Evolutionary conservation across 2,113 vertebrate species (phyloP).

Genomic region (Scomber colias): DNA sequence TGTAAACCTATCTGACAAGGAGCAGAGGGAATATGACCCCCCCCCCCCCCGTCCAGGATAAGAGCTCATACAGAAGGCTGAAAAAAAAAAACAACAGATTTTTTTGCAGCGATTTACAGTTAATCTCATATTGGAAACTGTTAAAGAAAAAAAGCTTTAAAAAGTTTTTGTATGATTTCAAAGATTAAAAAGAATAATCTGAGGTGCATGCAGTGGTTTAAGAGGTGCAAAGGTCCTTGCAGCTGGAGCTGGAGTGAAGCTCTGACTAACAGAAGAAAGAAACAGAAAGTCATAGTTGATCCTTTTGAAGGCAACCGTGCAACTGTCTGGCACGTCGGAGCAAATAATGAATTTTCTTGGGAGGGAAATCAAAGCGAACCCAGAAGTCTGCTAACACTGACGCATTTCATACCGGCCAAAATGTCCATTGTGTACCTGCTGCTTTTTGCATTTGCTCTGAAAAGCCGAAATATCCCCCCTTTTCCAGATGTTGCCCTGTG

Average conservation of each 20-base stretch:
- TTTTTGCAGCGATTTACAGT: slow-evolving; percentile 50
- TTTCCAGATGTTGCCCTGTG: slow-evolving; percentile 80
- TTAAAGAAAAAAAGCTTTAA: background rate
- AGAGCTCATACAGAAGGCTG: slow-evolving; percentile 16
- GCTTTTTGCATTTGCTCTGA: slow-evolving; percentile 80
- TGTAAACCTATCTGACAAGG: slow-evolving; percentile 51
- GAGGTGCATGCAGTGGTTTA: slow-evolving; percentile 25
- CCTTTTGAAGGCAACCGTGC: slow-evolving; percentile 51
- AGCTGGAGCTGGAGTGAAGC: background rate
- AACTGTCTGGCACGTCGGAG: slow-evolving; percentile 55
- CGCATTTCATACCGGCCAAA: slow-evolving; percentile 69
- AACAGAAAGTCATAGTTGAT: slow-evolving; percentile 55
- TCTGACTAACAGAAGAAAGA: slow-evolving; percentile 42
- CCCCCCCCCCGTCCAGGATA: slow-evolving; percentile 19
- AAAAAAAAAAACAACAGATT: slow-evolving; percentile 58
- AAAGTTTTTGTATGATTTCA: slow-evolving; percentile 15
- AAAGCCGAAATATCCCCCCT: slow-evolving; percentile 60
- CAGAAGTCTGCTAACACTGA: slow-evolving; percentile 66
- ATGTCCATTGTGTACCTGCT: slow-evolving; percentile 80
- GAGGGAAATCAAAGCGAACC: slow-evolving; percentile 67
- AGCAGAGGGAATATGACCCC: slow-evolving; percentile 53
- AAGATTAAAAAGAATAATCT: slow-evolving; percentile 16
- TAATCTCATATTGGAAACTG: slow-evolving; percentile 36
- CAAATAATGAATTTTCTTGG: slow-evolving; percentile 71
- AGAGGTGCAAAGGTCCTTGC: slow-evolving; percentile 16